A percentile compares a stretch with the other conserved stretches of the same genome.
phyloP scores from a whole-genome alignment of 2,113 vertebrate genomes.

The Tychaedon coryphoeus region DNA sequence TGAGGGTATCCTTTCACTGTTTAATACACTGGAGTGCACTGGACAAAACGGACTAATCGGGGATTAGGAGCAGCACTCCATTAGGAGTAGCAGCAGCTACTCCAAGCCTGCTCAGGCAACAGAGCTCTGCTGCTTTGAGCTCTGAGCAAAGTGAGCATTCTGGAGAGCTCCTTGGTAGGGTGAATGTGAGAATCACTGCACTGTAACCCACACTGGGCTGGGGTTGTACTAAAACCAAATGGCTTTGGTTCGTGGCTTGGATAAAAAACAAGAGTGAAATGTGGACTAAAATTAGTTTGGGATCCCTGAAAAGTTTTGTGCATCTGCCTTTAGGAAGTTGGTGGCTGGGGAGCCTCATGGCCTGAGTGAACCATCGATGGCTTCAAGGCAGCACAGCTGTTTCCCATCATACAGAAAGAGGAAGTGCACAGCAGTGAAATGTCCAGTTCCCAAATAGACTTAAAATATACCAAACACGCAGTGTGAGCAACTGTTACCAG shows the following conservation, averaged over 20 bases:
- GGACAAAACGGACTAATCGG: neutral
- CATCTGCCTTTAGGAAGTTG: neutral
- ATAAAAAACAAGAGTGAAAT: neutral
- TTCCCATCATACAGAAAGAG: neutral
- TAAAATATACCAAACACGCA: neutral
- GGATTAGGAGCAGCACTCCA: neutral
- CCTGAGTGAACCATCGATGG: neutral
- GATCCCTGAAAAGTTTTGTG: neutral
- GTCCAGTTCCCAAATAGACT: neutral
- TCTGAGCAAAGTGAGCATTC: neutral
- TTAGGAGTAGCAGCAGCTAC: neutral
- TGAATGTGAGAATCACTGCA: neutral
- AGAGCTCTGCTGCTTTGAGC: neutral
- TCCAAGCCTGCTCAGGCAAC: neutral
- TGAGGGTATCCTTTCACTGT: neutral
- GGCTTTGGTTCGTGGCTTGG: neutral
- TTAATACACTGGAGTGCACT: neutral
- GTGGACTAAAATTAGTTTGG: neutral
- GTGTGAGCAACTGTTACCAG: neutral
- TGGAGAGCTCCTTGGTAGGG: neutral
- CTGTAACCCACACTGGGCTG: neutral
- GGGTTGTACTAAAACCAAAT: fast-evolving
- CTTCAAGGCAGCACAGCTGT: neutral
- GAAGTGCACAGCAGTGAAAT: neutral
- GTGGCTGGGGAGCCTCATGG: neutral